phyloP scores from a whole-genome alignment of 1,140 invertebrate genomes.

The Drosophila leontia region DNA sequence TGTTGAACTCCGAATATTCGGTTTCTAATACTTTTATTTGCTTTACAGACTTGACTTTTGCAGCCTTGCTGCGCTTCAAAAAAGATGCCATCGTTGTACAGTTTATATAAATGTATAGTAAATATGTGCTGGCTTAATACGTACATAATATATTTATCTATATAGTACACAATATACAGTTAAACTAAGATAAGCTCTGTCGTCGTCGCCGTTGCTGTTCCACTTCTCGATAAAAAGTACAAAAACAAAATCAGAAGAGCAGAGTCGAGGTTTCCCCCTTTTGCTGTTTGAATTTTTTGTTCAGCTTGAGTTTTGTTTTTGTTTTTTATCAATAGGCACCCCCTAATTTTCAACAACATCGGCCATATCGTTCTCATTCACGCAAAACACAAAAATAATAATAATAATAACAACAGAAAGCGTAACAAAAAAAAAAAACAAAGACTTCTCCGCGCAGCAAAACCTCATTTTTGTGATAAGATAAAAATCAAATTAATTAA shows the following conservation, averaged over 20 bases:
- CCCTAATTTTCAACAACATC: slow-evolving; percentile 47
- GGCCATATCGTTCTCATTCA: slow-evolving; percentile 25
- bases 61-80: slow-evolving; percentile 3
- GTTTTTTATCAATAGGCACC: slow-evolving; percentile 36
- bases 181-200: slow-evolving; percentile 63
- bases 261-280: not conserved
- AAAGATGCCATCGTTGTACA: slow-evolving; percentile 9
- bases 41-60: slow-evolving; percentile 24
- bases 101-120: slow-evolving; percentile 10
- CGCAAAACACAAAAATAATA: slow-evolving; percentile 24
- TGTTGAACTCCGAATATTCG: slow-evolving; percentile 20
- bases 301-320: not conserved
- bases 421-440: slow-evolving; percentile 21
- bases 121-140: slow-evolving; percentile 40
- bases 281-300: not conserved
- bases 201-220: not conserved
- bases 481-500: slow-evolving; percentile 79
- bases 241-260: slow-evolving; percentile 1
- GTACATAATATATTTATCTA: slow-evolving; percentile 57
- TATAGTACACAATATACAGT: slow-evolving; percentile 49
- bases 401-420: slow-evolving; percentile 23
- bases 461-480: slow-evolving; percentile 73
- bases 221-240: slow-evolving; percentile 29
- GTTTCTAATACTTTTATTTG: slow-evolving; percentile 45
- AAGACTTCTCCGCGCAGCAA: slow-evolving; percentile 37